A percentile compares a stretch with the other conserved stretches of the same genome.
These are phyloP conservation scores for Drosophila bifasciata DNA, from an alignment of 1,140 invertebrate species.

Conservation along the genomic window DNA sequence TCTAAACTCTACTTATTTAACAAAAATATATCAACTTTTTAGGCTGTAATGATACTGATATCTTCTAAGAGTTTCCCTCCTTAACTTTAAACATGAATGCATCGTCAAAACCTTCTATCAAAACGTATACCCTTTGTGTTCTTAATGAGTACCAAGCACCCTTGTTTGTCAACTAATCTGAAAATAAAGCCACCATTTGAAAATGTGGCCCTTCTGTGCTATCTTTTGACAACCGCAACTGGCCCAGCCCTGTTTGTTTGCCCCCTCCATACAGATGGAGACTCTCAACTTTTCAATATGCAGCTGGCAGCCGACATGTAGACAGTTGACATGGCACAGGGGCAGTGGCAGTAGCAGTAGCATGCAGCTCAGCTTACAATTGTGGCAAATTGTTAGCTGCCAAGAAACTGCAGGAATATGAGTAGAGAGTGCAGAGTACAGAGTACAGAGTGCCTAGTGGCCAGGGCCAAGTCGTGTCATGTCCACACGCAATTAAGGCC, in stretches of 20 bases:
- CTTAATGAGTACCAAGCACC: no score
- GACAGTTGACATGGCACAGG: conserved; percentile 28
- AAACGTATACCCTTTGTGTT: no score
- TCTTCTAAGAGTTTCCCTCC: no score
- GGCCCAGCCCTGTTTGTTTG: conserved; percentile 15
- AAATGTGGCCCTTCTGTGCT: background rate
- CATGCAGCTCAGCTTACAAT: conserved; percentile 19
- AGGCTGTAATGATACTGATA: no score
- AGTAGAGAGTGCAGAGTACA: background rate
- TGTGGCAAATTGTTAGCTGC: conserved; percentile 55
- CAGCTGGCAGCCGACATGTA: conserved; percentile 21
- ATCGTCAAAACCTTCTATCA: no score
- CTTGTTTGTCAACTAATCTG: no score
- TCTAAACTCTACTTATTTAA: no score
- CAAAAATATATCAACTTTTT: no score
- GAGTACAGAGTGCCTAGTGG: background rate
- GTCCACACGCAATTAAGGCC: conserved; percentile 63
- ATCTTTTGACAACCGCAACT: conserved; percentile 21
- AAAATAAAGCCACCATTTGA: background rate
- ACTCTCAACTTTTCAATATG: conserved; percentile 66
- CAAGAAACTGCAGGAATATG: no score
- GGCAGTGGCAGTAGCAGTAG: conserved; percentile 7
- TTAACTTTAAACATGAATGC: no score
- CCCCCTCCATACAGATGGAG: conserved; percentile 19
- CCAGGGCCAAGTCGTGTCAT: conserved; percentile 22